Percentiles rank a stretch among this genome's conserved stretches.
Conservation (phyloP, 2,797 vertebrate species). For the Geotria australis region DNA sequence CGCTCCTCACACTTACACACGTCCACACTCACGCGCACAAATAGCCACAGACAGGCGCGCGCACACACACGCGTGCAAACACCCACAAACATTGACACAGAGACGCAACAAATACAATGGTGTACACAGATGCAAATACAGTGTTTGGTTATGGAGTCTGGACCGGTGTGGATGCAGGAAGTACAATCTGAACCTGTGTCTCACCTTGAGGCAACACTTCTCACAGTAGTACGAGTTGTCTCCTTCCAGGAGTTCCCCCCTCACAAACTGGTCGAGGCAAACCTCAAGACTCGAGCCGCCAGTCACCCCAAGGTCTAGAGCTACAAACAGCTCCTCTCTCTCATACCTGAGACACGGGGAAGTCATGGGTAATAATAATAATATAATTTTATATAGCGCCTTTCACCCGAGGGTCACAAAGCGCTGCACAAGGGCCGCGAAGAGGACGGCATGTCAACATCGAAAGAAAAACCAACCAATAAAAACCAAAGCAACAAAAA, state of each 20-base stretch:
- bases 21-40: background rate
- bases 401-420: no score
- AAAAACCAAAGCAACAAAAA: no score
- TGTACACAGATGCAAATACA: no score
- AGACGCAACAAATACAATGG: background rate
- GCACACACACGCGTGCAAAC: background rate
- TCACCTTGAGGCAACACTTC: conserved; percentile 67
- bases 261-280: conserved; percentile 88
- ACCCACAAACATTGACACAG: background rate
- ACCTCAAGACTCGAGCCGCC: conserved; percentile 94
- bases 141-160: no score
- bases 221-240: conserved; percentile 98
- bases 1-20: background rate
- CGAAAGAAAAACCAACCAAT: no score
- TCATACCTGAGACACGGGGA: conserved; percentile 30
- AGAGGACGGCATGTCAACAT: no score
- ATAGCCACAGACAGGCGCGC: no score
- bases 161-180: no score
- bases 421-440: no score
- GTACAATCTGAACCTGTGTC: no score
- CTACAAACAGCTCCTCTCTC: conserved; percentile 93
- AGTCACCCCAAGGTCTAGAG: conserved; percentile 81
- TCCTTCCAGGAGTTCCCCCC: conserved; percentile 87
- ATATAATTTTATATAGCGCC: no score
- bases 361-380: no score